Base-by-base conservation (phyloP, 2,797 vertebrate species). In the Chiroxiphia lanceolata region DNA sequence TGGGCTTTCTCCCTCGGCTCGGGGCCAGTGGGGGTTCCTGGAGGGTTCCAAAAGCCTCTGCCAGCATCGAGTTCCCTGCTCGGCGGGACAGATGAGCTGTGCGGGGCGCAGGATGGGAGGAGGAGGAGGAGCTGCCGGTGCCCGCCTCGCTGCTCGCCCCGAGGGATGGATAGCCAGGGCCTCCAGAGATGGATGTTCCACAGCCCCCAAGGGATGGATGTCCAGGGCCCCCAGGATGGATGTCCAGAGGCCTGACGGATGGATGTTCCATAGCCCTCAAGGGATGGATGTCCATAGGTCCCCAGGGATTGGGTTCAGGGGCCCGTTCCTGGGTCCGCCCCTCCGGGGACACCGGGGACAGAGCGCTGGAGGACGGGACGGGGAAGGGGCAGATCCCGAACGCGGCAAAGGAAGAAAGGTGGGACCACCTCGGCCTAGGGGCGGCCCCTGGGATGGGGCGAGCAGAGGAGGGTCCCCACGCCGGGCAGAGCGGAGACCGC, bases 21-120 rank as follows among this genome's bases (percentile, higher is more conserved):
- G 4, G 59, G 34, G 26, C 5, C 50, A 17, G 12, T 1, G 7
- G 18, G 34, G 48, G 36, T 26, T 14, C 9, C 9, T 16, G 1
- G 5, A 3, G 12, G 13, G 2, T 1, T 56, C n/a, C 18, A 7
- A 21, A 34, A 29, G 12, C 12, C 9, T 17, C 27, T 14, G 33
- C 38, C 11, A 14, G 3, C 21, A 2, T 34, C 1, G 15, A 27
- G 14, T 3, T 31, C 45, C 20, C 67, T 8, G 45, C 44, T 36
- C 67, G 8, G 1, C 1, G 65, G 33, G 36, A 8, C 22, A 38
- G 21, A 22, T 15, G 6, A 27, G 34, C 21, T 7, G 17, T 1
- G 40, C 15, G 12, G 21, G 33, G 33, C 7, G 4, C 33, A 6
- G 68, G 23, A 4, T 38, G 60, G 13, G 60, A 31, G 45, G 19